A percentile compares a stretch with the other conserved stretches of the same genome.
phyloP scores from a whole-genome alignment of 2,888 invertebrate genomes.

The Polia nebulosa region DNA sequence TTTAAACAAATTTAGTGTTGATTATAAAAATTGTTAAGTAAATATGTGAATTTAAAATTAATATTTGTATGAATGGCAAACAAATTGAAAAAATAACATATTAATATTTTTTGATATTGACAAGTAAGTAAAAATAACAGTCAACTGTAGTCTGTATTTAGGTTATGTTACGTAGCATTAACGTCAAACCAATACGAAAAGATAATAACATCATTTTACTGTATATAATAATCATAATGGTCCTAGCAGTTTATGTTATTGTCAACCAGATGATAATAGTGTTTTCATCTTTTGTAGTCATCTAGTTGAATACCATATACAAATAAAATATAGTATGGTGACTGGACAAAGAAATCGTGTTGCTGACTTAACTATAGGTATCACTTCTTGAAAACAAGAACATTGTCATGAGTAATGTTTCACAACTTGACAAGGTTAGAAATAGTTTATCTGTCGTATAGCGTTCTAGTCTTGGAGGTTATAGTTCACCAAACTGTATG shows the following conservation, averaged over 20 bases:
- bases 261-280: background rate
- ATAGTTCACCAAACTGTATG: background rate
- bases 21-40: background rate
- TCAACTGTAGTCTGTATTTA: background rate
- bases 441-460: background rate
- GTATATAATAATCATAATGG: background rate
- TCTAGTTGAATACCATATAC: background rate
- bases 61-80: background rate
- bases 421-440: background rate
- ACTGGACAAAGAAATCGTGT: constrained; percentile 11
- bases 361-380: background rate
- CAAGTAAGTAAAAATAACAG: background rate
- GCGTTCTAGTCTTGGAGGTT: background rate
- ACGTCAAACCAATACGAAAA: background rate
- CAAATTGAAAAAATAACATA: background rate
- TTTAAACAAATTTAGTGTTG: background rate
- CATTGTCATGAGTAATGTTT: background rate
- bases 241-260: background rate
- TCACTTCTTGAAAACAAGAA: background rate
- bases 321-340: background rate
- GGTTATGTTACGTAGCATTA: background rate
- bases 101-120: background rate
- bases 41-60: background rate
- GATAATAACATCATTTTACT: constrained; percentile 18
- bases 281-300: background rate